Base-by-base conservation (phyloP, 2,888 invertebrate genomes). In the Melikaiella ostensackeni region DNA sequence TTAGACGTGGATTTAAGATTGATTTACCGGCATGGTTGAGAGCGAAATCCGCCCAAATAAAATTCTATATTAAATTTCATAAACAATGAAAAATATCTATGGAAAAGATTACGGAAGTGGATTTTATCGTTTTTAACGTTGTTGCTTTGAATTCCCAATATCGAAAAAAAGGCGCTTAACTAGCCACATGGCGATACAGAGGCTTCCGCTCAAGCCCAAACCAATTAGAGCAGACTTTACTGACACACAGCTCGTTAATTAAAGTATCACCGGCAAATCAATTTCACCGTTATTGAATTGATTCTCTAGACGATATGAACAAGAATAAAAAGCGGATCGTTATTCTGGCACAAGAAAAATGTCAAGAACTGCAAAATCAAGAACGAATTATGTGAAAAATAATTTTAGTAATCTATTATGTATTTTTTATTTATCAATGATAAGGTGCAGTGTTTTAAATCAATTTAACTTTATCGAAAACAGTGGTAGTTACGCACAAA, bases 171-270 rank as follows among this genome's bases (percentile, higher is more conserved):
- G 50, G 1, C 27, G 50, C 70, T 70, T 30, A 70, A 70, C 70
- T 70, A 50, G 70, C 70, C 70, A 50, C 70, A 70, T 70, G 70
- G 50, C 70, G 70, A 19, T 70, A 50, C 70, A 70, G 50, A 38
- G n/a, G 50, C 46, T 70, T 70, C 70, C 50, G 70, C 9, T 70
- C 50, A 30, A 70, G 70, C 70, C 50, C 70, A 30, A 30, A 50
- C 70, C 70, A 50, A 70, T 70, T 70, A 70, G 70, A 70, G 70
- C 50, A 50, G 70, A 70, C 70, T 70, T 50, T 70, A 70, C 70
- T 50, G 50, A 70, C 70, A 50, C 30, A 46, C 70, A 24, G 50
- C 50, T 70, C 66, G 70, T 70, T 70, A 70, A 70, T 70, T 70
- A 70, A 70, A 70, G 70, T 70, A 70, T 70, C 70, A 70, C 50